Evolutionary conservation across 2,797 vertebrate genomes (phyloP).

Genomic region (Australoheros facetus): DNA sequence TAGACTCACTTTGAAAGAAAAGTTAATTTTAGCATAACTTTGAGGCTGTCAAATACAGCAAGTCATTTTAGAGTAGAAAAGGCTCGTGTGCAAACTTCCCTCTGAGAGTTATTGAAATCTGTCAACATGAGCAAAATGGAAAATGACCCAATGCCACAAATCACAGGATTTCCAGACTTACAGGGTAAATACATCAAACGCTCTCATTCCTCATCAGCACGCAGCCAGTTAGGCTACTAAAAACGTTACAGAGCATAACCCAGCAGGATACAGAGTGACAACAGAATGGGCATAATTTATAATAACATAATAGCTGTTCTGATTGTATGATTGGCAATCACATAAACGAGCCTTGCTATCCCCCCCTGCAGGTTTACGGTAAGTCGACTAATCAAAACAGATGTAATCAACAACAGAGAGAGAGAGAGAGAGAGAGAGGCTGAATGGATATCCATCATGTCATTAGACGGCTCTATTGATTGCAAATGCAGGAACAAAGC

Average conservation of each 20-base stretch:
- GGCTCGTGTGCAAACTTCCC: neutral
- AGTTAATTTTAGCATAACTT: neutral
- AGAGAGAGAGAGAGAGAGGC: neutral
- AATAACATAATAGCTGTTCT: conserved; percentile 50
- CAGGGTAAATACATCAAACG: neutral
- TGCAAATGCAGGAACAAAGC: conserved; percentile 7
- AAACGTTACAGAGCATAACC: neutral
- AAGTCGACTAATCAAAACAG: conserved; percentile 54
- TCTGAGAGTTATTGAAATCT: neutral
- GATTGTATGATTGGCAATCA: conserved; percentile 64
- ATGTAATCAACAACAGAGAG: conserved; percentile 45
- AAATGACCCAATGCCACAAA: neutral
- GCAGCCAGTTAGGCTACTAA: neutral
- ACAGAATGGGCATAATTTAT: conserved; percentile 22
- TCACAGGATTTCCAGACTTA: neutral
- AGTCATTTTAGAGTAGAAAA: neutral
- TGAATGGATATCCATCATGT: conserved; percentile 1
- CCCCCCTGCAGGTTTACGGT: conserved; percentile 22
- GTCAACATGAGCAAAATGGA: neutral
- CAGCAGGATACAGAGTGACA: neutral
- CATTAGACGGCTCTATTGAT: conserved; percentile 23
- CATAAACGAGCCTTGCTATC: conserved; percentile 8
- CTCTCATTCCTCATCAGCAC: neutral
- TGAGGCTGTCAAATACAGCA: neutral
- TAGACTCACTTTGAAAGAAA: neutral